Conservation (phyloP, 2,888 invertebrate genomes). For the Prostheceraeus crozeri region DNA sequence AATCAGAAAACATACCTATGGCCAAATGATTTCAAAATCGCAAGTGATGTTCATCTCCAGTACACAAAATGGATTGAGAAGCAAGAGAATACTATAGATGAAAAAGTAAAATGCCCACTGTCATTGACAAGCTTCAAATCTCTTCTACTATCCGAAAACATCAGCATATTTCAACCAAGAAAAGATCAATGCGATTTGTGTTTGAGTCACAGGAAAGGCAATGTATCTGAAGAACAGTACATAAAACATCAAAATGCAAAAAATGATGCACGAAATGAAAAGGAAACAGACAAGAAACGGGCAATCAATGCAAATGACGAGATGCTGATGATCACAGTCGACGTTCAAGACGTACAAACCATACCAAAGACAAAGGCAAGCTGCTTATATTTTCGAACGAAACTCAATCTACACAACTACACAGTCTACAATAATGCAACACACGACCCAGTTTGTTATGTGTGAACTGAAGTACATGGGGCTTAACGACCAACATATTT, state of each 20-base stretch:
- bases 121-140: conserved; percentile 7
- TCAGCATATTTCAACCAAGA: neutral
- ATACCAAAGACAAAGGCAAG: conserved; percentile 8
- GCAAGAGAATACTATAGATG: neutral
- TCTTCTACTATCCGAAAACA: neutral
- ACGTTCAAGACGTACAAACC: conserved; percentile 11
- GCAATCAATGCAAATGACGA: neutral
- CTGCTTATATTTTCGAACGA: conserved; percentile 7
- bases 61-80: neutral
- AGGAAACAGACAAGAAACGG: neutral
- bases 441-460: conserved; percentile 10
- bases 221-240: neutral
- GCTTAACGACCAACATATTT: conserved; percentile 1
- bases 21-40: conserved; percentile 2
- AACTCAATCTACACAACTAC: conserved; percentile 16
- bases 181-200: conserved; percentile 20
- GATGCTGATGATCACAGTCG: neutral
- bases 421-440: conserved; percentile 3
- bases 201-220: conserved; percentile 14
- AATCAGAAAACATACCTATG: neutral
- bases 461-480: conserved; percentile 1
- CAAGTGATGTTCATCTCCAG: neutral
- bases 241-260: neutral
- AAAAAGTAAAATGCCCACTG: no score
- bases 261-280: conserved; percentile 2